Evolutionary conservation across 2,888 invertebrate genomes (phyloP).

Genomic region (Atethmia centrago): DNA sequence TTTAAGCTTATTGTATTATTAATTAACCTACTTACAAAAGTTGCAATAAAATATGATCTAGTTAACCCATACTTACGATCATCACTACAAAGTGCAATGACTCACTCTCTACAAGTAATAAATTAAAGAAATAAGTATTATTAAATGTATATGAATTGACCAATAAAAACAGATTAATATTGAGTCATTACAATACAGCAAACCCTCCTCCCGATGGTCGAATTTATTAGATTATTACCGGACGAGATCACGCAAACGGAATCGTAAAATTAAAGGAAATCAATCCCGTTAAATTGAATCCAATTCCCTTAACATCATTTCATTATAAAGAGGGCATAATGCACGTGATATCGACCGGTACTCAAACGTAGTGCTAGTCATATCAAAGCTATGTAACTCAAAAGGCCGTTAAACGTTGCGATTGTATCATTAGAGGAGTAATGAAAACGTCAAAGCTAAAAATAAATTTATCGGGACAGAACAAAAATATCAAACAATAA

Average conservation of each 20-base stretch:
- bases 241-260: constrained; percentile 89
- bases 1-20: too few relatives aligned
- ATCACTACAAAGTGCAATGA: constrained; percentile 34
- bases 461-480: constrained; percentile 72
- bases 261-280: constrained; percentile 89
- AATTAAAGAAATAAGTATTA: constrained; percentile 56
- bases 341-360: constrained; percentile 54
- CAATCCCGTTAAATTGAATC: constrained; percentile 87
- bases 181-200: constrained; percentile 75
- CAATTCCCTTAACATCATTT: constrained; percentile 82
- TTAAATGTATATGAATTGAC: constrained; percentile 68
- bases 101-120: constrained; percentile 45
- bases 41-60: background rate
- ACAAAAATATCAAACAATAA: constrained; percentile 75
- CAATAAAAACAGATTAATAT: constrained; percentile 84
- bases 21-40: too few relatives aligned
- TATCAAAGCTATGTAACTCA: constrained; percentile 23
- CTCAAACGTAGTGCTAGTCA: constrained; percentile 39
- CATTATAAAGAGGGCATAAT: constrained; percentile 69
- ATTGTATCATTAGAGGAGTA: constrained; percentile 65
- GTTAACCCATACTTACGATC: constrained; percentile 18
- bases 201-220: constrained; percentile 85
- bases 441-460: constrained; percentile 77
- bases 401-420: constrained; percentile 33
- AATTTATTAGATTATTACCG: constrained; percentile 89